Evolutionary conservation across 2,113 vertebrate genomes (phyloP), one percentile per base, ranked within the genome.

Genomic region (Pleuronectes platessa): DNA sequence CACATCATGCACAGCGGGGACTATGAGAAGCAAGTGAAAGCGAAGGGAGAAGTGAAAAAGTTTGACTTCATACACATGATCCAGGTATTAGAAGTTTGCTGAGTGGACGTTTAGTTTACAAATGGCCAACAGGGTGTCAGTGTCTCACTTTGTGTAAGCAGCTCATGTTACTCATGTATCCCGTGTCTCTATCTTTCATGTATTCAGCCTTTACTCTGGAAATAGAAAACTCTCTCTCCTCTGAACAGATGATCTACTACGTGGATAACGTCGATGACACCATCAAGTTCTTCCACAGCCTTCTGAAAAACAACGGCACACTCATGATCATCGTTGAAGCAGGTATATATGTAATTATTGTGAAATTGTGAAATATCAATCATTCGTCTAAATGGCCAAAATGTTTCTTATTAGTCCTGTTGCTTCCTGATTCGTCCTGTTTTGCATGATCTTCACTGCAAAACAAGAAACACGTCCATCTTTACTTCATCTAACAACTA

Each of bases 1-100:
- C 86, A 97, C 64, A 63, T 90, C 53, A 94, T 96, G 93, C 88
- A 87, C 55, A 93, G 95, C 60, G 71, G 89, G 86, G 94, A 96
- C 81, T 97, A 95, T 83, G 92, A 95, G 92, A 92, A 87, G 55
- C 88, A 94, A 89, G 86, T 93, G 58, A 93, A 90, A 23, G 85
- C 83, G 65, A 91, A 93, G 84, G 93, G 92, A 64, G 86, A 92
- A 20, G 4, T 86, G 69, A 93, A 93, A 88, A 96, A 86, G 76
- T 97, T 95, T 94, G 95, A 97, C 83, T 96, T 98, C 77, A 96
- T 98, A 88, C 95, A 97, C 87, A 96, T 97, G 96, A 94, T 97
- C 86, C 97, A 98, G 96, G 96, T 97, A 91, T 91, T 12, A 0
- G 20, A 20, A n/a, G 2, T 10, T 2, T 55, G 1, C 3, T 70